Conservation (phyloP, 2,113 vertebrate genomes). For the Elgaria multicarinata region DNA sequence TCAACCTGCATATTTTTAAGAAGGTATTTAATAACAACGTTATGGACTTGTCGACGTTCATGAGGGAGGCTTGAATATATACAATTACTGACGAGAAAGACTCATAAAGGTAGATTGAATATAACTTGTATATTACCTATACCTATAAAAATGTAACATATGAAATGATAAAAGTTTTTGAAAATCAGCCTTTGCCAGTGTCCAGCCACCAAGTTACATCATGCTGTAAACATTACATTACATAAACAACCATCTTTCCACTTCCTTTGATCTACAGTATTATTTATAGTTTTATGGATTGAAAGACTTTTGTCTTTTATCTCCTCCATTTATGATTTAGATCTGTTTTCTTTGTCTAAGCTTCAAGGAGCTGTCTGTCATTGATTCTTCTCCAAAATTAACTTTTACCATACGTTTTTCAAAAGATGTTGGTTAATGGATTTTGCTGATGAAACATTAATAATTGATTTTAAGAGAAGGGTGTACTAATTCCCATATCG, state of each 20-base stretch:
- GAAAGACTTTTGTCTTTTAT: constrained; percentile 14
- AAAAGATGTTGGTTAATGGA: not conserved
- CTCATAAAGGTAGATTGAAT: not conserved
- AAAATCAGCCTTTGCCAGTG: not conserved
- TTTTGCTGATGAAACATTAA: constrained; percentile 23
- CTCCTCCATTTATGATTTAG: constrained; percentile 11
- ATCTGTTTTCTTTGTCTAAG: constrained; percentile 16
- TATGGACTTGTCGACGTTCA: not conserved
- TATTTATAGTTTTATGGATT: constrained; percentile 22
- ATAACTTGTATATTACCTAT: not conserved
- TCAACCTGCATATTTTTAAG: no score
- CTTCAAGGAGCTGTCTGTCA: constrained; percentile 18
- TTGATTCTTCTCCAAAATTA: constrained; percentile 25
- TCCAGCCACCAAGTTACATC: not conserved
- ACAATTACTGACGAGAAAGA: not conserved
- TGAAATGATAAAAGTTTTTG: not conserved
- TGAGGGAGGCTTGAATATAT: not conserved
- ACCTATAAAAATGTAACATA: not conserved
- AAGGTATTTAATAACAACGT: not conserved
- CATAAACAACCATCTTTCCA: not conserved
- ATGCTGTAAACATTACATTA: not conserved
- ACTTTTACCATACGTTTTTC: constrained; percentile 4
- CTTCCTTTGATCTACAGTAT: constrained; percentile 13
- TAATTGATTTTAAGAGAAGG: constrained; percentile 6
- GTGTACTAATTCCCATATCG: not conserved